These are phyloP conservation scores for Grammomys dolichurus DNA, from an alignment of 2,113 vertebrate species.

Conservation along the genomic window DNA sequence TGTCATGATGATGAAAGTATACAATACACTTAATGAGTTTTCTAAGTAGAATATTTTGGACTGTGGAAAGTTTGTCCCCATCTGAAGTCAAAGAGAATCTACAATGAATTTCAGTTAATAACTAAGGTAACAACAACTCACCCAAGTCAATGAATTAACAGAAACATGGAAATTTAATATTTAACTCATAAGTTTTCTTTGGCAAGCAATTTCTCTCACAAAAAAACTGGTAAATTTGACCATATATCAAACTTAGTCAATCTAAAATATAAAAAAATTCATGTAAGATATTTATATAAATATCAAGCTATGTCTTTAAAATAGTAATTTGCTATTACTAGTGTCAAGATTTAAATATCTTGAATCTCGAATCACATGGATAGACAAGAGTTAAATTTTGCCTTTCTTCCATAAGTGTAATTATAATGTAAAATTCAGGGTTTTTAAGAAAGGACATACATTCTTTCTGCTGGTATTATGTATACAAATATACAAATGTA, in stretches of 20 bases:
- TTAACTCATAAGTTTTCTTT: background rate
- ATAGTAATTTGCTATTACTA: background rate
- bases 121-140: background rate
- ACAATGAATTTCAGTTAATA: background rate
- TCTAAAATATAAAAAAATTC: background rate
- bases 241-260: background rate
- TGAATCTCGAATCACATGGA: slow-evolving; percentile 27
- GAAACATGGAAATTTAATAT: background rate
- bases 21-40: background rate
- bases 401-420: background rate
- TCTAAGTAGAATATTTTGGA: background rate
- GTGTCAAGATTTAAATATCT: background rate
- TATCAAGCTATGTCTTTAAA: background rate
- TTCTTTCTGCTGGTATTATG: slow-evolving; percentile 36
- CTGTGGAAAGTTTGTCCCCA: background rate
- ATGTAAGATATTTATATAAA: background rate
- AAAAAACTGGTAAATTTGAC: background rate
- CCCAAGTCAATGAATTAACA: background rate
- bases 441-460: slow-evolving; percentile 10
- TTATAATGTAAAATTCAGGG: slow-evolving; percentile 51
- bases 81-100: background rate
- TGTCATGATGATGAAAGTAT: rapidly evolving
- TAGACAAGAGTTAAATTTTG: slow-evolving; percentile 31
- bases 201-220: background rate
- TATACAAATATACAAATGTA: slow-evolving; percentile 37